phyloP scores from a whole-genome alignment of 2,888 invertebrate species.

The Dicycla oo region DNA sequence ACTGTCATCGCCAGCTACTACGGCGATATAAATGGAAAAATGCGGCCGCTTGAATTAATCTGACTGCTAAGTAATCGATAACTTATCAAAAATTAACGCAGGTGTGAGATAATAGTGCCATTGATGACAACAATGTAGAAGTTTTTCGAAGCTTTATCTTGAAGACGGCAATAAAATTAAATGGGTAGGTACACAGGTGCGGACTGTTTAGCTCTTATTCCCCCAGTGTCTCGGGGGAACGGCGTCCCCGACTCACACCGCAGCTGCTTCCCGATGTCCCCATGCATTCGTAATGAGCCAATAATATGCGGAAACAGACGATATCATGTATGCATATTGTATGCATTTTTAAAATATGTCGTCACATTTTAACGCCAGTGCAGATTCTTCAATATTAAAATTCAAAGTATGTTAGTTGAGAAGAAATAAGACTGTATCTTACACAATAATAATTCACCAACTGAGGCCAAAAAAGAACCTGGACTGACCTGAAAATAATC shows the following conservation, averaged over 20 bases:
- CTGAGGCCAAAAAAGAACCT: background rate
- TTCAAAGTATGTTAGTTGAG: background rate
- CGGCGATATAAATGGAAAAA: slow-evolving; percentile 61
- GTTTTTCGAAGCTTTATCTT: slow-evolving; percentile 43
- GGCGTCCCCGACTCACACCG: slow-evolving; percentile 47
- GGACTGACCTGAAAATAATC: background rate
- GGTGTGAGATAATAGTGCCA: slow-evolving; percentile 77
- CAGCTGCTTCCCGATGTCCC: slow-evolving; percentile 67
- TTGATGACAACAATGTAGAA: slow-evolving; percentile 57
- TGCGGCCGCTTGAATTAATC: slow-evolving; percentile 62
- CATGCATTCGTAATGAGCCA: slow-evolving; percentile 80
- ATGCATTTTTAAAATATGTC: slow-evolving; percentile 22
- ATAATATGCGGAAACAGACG: slow-evolving; percentile 69
- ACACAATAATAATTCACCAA: background rate
- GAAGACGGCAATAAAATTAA: slow-evolving; percentile 53
- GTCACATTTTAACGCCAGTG: no score
- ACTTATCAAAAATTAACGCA: slow-evolving; percentile 80
- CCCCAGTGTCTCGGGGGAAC: slow-evolving; percentile 55
- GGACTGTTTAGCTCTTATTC: slow-evolving; percentile 19
- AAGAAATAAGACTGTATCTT: background rate
- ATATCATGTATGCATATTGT: background rate
- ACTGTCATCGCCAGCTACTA: slow-evolving; percentile 22
- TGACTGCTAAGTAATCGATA: slow-evolving; percentile 73
- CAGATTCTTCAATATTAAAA: background rate
- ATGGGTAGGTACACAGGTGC: slow-evolving; percentile 70